A percentile compares a stretch with the other conserved stretches of the same genome.
Evolutionary conservation across 2,113 vertebrate species (phyloP).

Genomic region (Phylloscopus whistleri): DNA sequence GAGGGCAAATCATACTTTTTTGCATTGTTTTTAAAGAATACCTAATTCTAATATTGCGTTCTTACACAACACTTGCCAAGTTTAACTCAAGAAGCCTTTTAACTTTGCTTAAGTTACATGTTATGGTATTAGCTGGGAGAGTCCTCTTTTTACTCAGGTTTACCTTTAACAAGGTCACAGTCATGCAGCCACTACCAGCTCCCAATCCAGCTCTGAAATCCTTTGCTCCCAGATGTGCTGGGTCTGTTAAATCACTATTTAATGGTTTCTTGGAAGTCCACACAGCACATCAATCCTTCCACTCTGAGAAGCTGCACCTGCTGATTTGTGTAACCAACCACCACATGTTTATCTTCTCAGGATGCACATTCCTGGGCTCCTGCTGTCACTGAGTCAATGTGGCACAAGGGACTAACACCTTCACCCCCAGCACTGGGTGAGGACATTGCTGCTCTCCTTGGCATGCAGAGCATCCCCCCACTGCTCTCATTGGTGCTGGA

Average conservation of each 20-base stretch:
- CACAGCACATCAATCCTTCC: neutral
- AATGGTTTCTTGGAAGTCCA: neutral
- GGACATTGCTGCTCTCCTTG: neutral
- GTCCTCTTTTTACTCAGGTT: neutral
- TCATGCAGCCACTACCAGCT: neutral
- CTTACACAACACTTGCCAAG: neutral
- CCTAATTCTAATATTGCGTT: neutral
- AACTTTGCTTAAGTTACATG: neutral
- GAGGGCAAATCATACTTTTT: neutral
- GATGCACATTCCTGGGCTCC: neutral
- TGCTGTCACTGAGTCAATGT: neutral
- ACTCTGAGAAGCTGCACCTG: neutral
- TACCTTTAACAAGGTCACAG: neutral
- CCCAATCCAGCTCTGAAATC: neutral
- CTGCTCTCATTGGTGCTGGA: neutral
- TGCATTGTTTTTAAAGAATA: neutral
- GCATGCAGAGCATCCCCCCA: neutral
- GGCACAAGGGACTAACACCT: neutral
- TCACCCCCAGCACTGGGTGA: neutral
- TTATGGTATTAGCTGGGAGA: neutral
- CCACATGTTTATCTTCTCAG: neutral
- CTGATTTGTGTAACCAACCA: neutral
- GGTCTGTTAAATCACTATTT: neutral
- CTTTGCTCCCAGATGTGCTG: neutral
- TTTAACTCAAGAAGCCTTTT: neutral